Evolutionary conservation across 23 tunicate species (phyloP), one percentile per base, ranked within the genome.

Genomic region (Clavelina lepadiformis): DNA sequence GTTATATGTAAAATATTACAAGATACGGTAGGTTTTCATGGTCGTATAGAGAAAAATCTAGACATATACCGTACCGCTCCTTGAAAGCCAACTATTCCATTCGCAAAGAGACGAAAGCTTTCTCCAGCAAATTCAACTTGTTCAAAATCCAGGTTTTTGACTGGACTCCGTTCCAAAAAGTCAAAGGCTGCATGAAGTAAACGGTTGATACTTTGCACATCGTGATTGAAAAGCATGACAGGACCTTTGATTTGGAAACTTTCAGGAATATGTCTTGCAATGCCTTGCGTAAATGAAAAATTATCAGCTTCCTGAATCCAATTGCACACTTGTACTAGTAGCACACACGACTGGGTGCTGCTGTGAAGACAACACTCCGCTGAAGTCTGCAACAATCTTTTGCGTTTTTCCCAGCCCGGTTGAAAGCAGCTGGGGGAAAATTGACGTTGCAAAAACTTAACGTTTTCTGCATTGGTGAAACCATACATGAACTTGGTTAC

Each of bases 401-500:
- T 27, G 1, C 78, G 68, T 20, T 73, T 41, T 26, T 38, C 38
- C 68, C 78, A 73, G 28, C 25, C 55, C 1, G 59, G 19, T 8
- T 22, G 4, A 28, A 24, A 23, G 4, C 20, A 24, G 25, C 31
- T 35, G 21, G 51, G 22, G 33, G 47, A 5, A 26, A 67, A 23
- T 18, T 46, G 33, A 23, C 6, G 21, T 46, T 46, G 58, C 5
- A 67, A 11, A 33, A 7, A 46, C 20, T 47, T 31, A 33, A 62
- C n/a, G 62, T 63, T 75, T 30, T 63, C 56, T 20, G 2, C 28
- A 38, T 75, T 75, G 33, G 71, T 75, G 2, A 75, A 63, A 1
- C 81, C 81, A 26, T 62, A 75, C 71, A 75, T 63, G 38, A 75
- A 49, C 36, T 75, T 75, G 2, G 71, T 56, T 51, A 75, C 81